These are phyloP conservation scores for Spodoptera frugiperda DNA, from an alignment of 1,140 invertebrate genomes.

Conservation along the genomic window DNA sequence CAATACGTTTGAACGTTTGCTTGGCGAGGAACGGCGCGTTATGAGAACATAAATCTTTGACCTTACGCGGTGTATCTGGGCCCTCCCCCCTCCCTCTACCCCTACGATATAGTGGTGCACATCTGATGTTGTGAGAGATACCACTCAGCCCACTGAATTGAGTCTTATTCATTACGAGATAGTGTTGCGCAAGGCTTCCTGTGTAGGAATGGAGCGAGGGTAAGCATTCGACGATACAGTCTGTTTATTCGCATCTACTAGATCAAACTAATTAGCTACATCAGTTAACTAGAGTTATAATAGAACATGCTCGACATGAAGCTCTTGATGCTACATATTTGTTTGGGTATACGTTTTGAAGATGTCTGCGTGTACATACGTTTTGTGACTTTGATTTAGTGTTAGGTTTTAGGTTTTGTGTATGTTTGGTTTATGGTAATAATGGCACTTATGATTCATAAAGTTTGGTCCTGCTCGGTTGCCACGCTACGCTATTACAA, in stretches of 20 bases:
- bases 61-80: constrained; percentile 58
- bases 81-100: constrained; percentile 47
- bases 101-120: constrained; percentile 61
- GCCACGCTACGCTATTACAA: no score
- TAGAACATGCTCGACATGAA: constrained; percentile 3
- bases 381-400: no score
- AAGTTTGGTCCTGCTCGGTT: no score
- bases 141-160: constrained; percentile 59
- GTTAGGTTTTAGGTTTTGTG: no score
- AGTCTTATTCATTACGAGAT: constrained; percentile 67
- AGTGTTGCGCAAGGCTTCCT: constrained; percentile 37
- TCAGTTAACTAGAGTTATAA: constrained; percentile 19
- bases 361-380: no score
- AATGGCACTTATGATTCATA: no score
- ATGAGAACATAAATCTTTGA: constrained; percentile 81
- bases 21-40: constrained; percentile 71
- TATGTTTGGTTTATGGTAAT: no score
- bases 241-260: constrained; percentile 25
- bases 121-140: constrained; percentile 69
- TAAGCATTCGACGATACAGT: constrained; percentile 31
- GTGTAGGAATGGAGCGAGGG: not conserved
- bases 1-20: constrained; percentile 75
- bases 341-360: no score
- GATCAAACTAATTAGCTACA: constrained; percentile 40
- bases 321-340: no score